Percentiles rank a stretch among this genome's conserved stretches.
phyloP scores from a whole-genome alignment of 2,113 vertebrate genomes.

The Sinocyclocheilus maitianheensis region DNA sequence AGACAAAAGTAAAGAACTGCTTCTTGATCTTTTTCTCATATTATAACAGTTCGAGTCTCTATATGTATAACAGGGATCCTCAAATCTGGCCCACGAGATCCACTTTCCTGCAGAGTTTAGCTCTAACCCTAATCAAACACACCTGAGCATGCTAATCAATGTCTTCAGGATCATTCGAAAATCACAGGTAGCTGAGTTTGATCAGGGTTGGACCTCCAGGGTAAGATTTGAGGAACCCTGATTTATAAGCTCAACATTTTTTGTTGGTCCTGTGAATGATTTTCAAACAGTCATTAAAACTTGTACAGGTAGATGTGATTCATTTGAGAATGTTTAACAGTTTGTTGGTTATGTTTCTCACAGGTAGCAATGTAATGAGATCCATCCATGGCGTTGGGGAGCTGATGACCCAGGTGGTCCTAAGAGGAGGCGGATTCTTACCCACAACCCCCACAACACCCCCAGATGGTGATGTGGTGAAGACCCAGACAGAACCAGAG shows the following conservation, averaged over 20 bases:
- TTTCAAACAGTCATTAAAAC: not conserved
- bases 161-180: too few species aligned
- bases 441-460: slow-evolving; percentile 85
- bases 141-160: too few species aligned
- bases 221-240: too few species aligned
- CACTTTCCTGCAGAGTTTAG: too few species aligned
- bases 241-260: too few species aligned
- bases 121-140: too few species aligned
- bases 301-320: not conserved
- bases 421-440: slow-evolving; percentile 91
- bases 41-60: too few species aligned
- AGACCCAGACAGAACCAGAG: slow-evolving; percentile 88
- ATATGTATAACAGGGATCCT: too few species aligned
- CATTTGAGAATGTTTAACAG: not conserved
- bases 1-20: slow-evolving; percentile 84
- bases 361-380: slow-evolving; percentile 96
- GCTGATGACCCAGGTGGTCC: slow-evolving; percentile 97
- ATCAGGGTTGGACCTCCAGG: too few species aligned
- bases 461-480: slow-evolving; percentile 87
- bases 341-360: slow-evolving; percentile 36
- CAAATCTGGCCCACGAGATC: too few species aligned
- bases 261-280: too few species aligned
- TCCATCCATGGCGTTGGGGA: slow-evolving; percentile 98
- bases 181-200: too few species aligned
- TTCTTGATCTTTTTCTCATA: not conserved